Evolutionary conservation across 2,797 vertebrate species (phyloP), one percentile per base, ranked within the genome.

Genomic region (Catamblyrhynchus diadema): DNA sequence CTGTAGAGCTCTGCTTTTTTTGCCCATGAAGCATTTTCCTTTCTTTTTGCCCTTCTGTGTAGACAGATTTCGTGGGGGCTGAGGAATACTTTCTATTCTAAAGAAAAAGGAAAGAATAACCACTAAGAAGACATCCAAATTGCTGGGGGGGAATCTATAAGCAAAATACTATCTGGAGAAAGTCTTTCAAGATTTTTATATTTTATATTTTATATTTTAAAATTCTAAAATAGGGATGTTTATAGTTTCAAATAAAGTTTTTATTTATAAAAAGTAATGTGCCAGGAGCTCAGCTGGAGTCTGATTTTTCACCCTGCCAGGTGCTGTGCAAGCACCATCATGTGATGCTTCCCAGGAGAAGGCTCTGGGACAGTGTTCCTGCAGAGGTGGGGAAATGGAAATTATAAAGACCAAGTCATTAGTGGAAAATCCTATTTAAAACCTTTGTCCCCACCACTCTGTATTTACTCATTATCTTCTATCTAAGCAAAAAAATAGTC

Each of bases 371-470:
- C 4, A 1, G 19, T 24, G 37, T 64, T 88, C 65, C 75, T 57
- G 12, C 77, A 69, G 50, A 51, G 32, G 18, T 69, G 59, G 77
- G 48, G 65, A 85, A 84, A 81, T n/a, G 39, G 72, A 54, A 75
- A 57, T 51, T 23, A 47, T 10, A 37, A 79, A 60, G 33, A 61
- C 47, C 19, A 62, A 84, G 54, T 94, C 70, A 53, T 44, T 44
- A 42, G 37, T 79, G 73, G 80, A 95, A 90, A 93, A 72, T 62
- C 28, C 35, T 79, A 28, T 88, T 93, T 88, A 69, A 93, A 93
- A 56, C 37, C 56, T 74, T 25, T 66, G 33, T 81, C 82, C 14
- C 41, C 37, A 53, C 23, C 39, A 8, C 27, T 44, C 50, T 62
- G 5, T 71, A 10, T 90, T 84, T 88, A 65, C 22, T 94, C 70